Base-by-base conservation (phyloP, 2,113 vertebrate genomes). In the Athene noctua region DNA sequence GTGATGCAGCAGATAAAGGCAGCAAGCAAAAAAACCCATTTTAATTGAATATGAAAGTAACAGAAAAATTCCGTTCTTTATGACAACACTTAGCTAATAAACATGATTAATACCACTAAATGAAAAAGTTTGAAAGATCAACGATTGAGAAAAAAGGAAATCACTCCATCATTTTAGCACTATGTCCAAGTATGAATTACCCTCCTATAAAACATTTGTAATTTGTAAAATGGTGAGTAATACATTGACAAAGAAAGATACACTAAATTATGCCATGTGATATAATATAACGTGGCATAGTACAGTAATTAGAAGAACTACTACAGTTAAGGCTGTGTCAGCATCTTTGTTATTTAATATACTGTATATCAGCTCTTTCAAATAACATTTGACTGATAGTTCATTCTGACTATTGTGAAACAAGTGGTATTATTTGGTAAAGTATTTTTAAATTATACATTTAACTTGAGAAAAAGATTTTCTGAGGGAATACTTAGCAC, bases 181-280 rank as follows among this genome's bases (percentile, higher is more conserved):
- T 86, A 17, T 47, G 61, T 90, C 88, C 59, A 83, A 94, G 85
- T 82, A 95, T 63, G 88, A 97, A 97, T 96, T 97, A 92, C 77
- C 54, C 80, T 93, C 94, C 67, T 75, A 90, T 79, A 94, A 93
- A 67, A 97, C 77, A 97, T 92, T 6, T 91, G 73, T 82, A 96
- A 97, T 98, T 97, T 97, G 72, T 93, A 97, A 96, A 97, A 90
- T 89, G 90, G 96, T 94, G 81, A 97, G 92, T 49, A 96, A 97
- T 84, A 93, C 34, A 92, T 22, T 91, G 95, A 95, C 86, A 92
- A 97, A 96, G 88, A 91, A 94, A 95, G 94, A 95, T 38, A 71
- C 34, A 70, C 38, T 95, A 84, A 97, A 92, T 91, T 96, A 95
- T 65, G 52, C 30, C 75, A 79, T 34, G 47, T 80, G 75, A 94